Evolutionary conservation across 64 coral and sea anemone genomes (phyloP), one percentile per base, ranked within the genome.

Genomic region (Montipora capricornis): DNA sequence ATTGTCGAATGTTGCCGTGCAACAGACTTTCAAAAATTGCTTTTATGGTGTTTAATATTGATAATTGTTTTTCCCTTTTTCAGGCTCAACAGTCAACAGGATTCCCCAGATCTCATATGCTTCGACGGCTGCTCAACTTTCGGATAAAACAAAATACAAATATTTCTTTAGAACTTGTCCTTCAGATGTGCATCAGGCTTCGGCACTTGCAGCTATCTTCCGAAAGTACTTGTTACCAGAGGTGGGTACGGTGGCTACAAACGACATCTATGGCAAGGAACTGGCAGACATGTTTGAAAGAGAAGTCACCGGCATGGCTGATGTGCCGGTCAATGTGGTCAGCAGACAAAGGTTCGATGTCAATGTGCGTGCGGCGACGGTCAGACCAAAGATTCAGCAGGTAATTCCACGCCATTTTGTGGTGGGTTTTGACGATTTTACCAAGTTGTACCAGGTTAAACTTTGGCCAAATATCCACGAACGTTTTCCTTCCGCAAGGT

Each of bases 91-190:
- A 0, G 88, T 60, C 74, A 91, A 83, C 44, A 71, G 86, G 75
- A 93, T 96, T 37, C 98, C 98, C 24, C 95, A 94, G 12, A 92
- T 99, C 70, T 99, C 98, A 0, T 99, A 96, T 58, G 98, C 90
- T 45, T 99, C 98, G 20, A 96, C 98, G 1, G 94, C 98, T 14
- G 44, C 98, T 10, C 20, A 68, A 44, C 90, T 99, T 20, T 96
- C 98, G 5, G 95, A 99, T 80, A 99, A 99, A 68, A 89, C 90
- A 15, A 96, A 95, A 51, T 99, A 90, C 80, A 94, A 82, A 20
- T 99, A 94, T 66, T 96, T 99, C 74, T 89, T 99, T 20, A 90
- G 98, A 16, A 99, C 98, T 0, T 94, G 95, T 49, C 82, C 98
- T 48, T 96, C 98, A 15, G 95, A 99, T 12, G 87, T 74, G 12